Percentiles rank a stretch among this genome's conserved stretches.
Conservation (phyloP, 2,113 vertebrate species). For the Upupa epops region DNA sequence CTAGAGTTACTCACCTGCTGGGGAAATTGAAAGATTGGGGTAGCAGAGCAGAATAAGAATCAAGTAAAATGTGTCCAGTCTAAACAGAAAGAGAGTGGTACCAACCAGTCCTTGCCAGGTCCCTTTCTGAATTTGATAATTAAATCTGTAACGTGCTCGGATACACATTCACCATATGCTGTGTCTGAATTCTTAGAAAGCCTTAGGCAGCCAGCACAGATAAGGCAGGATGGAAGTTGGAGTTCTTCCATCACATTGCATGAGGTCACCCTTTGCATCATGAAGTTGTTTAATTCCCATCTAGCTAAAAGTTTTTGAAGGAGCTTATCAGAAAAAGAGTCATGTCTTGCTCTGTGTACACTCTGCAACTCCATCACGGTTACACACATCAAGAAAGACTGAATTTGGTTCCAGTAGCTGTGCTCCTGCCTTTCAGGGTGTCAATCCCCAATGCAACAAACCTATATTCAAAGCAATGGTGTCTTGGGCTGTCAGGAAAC, state of each 20-base stretch:
- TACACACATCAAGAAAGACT: neutral
- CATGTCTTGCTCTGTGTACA: neutral
- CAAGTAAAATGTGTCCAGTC: neutral
- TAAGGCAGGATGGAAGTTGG: constrained; percentile 7
- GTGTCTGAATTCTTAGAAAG: neutral
- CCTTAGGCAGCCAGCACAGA: neutral
- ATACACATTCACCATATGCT: neutral
- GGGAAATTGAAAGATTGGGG: neutral
- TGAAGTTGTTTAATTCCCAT: neutral
- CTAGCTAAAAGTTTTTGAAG: neutral
- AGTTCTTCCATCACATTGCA: constrained; percentile 32
- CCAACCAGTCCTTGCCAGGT: neutral
- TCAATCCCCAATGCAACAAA: neutral
- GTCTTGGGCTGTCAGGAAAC: neutral
- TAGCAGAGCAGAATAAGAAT: neutral
- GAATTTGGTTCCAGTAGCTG: neutral
- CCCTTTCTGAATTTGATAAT: neutral
- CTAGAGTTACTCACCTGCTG: neutral
- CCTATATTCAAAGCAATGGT: neutral
- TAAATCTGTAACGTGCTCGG: neutral
- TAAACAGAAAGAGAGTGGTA: neutral
- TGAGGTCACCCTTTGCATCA: constrained; percentile 3
- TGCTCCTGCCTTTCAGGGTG: neutral
- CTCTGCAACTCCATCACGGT: neutral
- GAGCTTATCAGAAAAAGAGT: neutral